Conservation (phyloP, 2,888 invertebrate genomes). For the Pristionchus japonicus region DNA sequence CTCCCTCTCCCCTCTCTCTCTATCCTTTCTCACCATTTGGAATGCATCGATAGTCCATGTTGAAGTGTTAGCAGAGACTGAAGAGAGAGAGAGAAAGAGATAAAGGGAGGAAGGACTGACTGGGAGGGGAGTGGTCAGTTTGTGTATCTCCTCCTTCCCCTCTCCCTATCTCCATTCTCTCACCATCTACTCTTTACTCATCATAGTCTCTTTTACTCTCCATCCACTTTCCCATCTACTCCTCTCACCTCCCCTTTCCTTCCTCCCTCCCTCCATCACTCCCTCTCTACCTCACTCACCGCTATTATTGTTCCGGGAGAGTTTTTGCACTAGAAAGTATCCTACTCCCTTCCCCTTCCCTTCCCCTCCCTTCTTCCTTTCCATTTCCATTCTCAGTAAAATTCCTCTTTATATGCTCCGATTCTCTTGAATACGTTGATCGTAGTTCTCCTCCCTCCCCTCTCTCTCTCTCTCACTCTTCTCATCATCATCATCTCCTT, state of each 20-base stretch:
- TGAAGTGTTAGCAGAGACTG: conserved; percentile 33
- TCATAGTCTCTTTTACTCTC: not conserved
- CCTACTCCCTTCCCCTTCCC: conserved; percentile 2
- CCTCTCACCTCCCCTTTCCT: not conserved
- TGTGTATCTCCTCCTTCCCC: conserved; percentile 2
- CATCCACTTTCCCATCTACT: not conserved
- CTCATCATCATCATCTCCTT: too few relatives aligned
- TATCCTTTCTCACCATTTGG: conserved; percentile 34
- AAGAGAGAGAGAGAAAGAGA: not conserved
- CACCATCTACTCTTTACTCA: conserved; percentile 24
- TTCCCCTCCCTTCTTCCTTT: not conserved
- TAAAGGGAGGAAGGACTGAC: conserved; percentile 1
- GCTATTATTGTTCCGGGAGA: conserved; percentile 12
- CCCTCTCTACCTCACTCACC: conserved; percentile 24
- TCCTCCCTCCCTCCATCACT: not conserved
- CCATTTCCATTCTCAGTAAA: not conserved
- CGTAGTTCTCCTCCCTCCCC: not conserved
- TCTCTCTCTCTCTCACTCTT: too few relatives aligned
- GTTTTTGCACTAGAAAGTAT: conserved; percentile 27
- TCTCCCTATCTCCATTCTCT: not conserved
- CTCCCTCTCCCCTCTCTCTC: not conserved
- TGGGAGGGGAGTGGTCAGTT: conserved; percentile 20
- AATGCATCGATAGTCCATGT: conserved; percentile 45
- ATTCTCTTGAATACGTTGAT: not conserved
- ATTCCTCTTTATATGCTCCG: not conserved